Evolutionary conservation across 2,888 invertebrate genomes (phyloP), one percentile per base, ranked within the genome.

Genomic region (Philereme transversata): DNA sequence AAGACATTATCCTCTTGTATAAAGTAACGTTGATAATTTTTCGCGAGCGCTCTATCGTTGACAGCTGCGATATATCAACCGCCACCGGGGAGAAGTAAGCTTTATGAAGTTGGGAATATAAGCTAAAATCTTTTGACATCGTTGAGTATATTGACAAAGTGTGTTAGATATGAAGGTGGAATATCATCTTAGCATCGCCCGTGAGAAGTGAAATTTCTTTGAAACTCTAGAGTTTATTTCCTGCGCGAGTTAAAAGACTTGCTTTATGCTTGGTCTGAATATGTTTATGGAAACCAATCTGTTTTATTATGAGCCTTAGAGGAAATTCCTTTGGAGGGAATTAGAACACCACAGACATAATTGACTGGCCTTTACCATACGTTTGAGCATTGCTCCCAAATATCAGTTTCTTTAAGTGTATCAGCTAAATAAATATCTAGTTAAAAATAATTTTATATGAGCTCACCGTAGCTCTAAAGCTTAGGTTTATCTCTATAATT

Each of bases 31-130:
- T 75, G 79, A 83, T 81, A 74, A 83, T 85, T 86, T 86, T 86
- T 84, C 82, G 77, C 76, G 58, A 68, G 72, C 70, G 71, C 69
- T 74, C 70, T 69, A 73, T 75, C 76, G 74, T 76, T 82, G 81
- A 85, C 85, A 82, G 81, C 70, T 62, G 66, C 79, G 69, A 85
- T 84, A 79, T 73, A 83, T 85, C 83, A 86, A 71, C 51, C 61
- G 68, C 68, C 61, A 61, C 61, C 64, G 67, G 60, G 63, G 71
- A 62, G 77, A 77, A 72, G 72, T 69, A 72, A 70, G 67, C 78
- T 73, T 71, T 82, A 72, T 70, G 4, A 11, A 47, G 60, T 47
- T 51, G 44, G 58, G 40, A 50, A 65, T 62, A 65, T 34, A 53
- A 53, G 46, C 51, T 60, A 49, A 56, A 64, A 64, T 65, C 54